Evolutionary conservation across 2,113 vertebrate species (phyloP), one percentile per base, ranked within the genome.

Genomic region (Daubentonia madagascariensis): DNA sequence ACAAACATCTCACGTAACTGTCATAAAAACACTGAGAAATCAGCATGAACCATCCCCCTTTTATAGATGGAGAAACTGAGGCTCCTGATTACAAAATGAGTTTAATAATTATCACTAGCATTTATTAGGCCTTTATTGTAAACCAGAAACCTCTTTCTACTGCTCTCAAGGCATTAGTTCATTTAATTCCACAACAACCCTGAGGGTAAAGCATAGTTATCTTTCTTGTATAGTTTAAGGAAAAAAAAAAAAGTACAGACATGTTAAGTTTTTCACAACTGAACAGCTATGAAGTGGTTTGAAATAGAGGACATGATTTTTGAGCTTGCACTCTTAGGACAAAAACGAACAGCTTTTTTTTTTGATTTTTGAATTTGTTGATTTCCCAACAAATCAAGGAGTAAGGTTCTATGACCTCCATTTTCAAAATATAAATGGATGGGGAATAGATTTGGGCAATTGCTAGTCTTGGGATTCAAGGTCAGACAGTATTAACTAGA

Each of bases 201-300:
- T 25, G 0, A 43, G 10, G n/a, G 8, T 23, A 23, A 50, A 70
- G n/a, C 12, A 1, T 40, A 37, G 13, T 57, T 11, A 45, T 20
- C 13, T 4, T 20, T 86, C 5, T 85, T 88, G 57, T 52, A 35
- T 25, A 25, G 52, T 18, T 13, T 13, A 14, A 52, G 17, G 2
- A 93, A 95, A 43, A 61, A 91, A 95, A 61, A n/a, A 73, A 4
- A 65, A 72, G 12, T 9, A 3, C 67, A 90, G 85, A 89, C 67
- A 78, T 78, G 37, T 48, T 16, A 40, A 16, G 13, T 85, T 92
- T 75, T 73, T 35, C 48, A 8, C 89, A 83, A 52, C 20, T 0
- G 0, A 87, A 75, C 28, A 84, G 28, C 67, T 37, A 13, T 3
- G n/a, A 70, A 81, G 13, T 12, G 23, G 7, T 78, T 88, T 85